Evolutionary conservation across 2,888 invertebrate species (phyloP).

Genomic region (Hesperia comma): DNA sequence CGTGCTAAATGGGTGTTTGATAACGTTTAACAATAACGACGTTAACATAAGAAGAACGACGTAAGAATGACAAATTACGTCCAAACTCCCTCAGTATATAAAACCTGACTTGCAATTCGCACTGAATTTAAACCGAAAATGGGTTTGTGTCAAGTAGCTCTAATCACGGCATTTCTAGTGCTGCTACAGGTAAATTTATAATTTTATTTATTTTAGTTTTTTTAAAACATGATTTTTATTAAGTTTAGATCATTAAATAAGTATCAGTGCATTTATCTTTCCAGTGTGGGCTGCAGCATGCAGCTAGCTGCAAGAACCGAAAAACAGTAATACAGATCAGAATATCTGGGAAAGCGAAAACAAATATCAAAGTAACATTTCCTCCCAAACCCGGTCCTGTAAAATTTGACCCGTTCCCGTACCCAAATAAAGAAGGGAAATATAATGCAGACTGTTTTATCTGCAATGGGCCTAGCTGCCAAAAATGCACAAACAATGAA

Average conservation of each 20-base stretch:
- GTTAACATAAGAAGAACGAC: constrained; percentile 47
- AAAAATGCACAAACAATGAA: constrained; percentile 37
- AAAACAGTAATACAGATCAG: constrained; percentile 48
- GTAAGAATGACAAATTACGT: constrained; percentile 54
- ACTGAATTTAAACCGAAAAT: constrained; percentile 49
- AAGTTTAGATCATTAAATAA: not conserved
- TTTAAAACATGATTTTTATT: no score
- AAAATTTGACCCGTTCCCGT: constrained; percentile 45
- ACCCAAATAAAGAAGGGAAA: constrained; percentile 36
- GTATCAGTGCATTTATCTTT: constrained; percentile 26
- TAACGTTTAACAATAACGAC: constrained; percentile 42
- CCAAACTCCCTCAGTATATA: constrained; percentile 58
- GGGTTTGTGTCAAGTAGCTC: constrained; percentile 52
- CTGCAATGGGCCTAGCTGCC: constrained; percentile 40
- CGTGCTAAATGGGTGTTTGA: constrained; percentile 46
- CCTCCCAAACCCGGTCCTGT: constrained; percentile 43
- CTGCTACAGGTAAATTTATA: constrained; percentile 60
- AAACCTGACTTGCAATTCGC: constrained; percentile 39
- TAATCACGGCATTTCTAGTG: constrained; percentile 51
- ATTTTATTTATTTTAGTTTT: not conserved
- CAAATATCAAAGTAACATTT: constrained; percentile 45
- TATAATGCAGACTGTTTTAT: constrained; percentile 36
- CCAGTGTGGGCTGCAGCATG: constrained; percentile 36
- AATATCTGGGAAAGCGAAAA: constrained; percentile 43
- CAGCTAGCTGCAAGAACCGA: constrained; percentile 42